Evolutionary conservation across 2,113 vertebrate genomes (phyloP), one percentile per base, ranked within the genome.

Genomic region (Siphamia tubifer): DNA sequence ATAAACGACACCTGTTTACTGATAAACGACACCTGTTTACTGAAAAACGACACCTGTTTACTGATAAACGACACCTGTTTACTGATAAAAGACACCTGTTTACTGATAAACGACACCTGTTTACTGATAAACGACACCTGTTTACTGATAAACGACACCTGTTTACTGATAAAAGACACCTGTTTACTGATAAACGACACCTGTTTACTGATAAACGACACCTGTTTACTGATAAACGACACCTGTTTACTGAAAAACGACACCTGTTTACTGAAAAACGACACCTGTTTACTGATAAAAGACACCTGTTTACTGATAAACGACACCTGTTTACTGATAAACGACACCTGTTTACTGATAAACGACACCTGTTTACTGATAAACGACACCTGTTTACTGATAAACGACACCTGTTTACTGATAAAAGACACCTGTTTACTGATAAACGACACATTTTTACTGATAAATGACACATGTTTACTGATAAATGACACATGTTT

Each of bases 131-230:
- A 2, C 8, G 40, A 4, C 27, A 19, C 16, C 19, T 9, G 21
- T 25, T 49, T n/a, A 23, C 5, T 8, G 96, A 96, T 84, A 74
- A 8, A 2, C 8, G 40, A 4, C 27, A 19, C 16, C 19, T 9
- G 21, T 25, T 49, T n/a, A 23, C 5, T 8, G 19, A 11, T n/a
- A n/a, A n/a, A n/a, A n/a, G n/a, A n/a, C n/a, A n/a, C n/a, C n/a
- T n/a, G n/a, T n/a, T n/a, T n/a, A n/a, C n/a, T n/a, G 96, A 96
- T 84, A 74, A 8, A 2, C 8, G 40, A 4, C 27, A 19, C 16
- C 19, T 9, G 21, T 25, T 49, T n/a, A 23, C 5, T 8, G 96
- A 96, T 84, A 74, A 8, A 2, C 8, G 40, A 4, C 27, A 19
- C 16, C 19, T 9, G 21, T 25, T 49, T n/a, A 23, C 5, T 8